Evolutionary conservation across 2,797 vertebrate species (phyloP).

Genomic region (Xenops minutus): DNA sequence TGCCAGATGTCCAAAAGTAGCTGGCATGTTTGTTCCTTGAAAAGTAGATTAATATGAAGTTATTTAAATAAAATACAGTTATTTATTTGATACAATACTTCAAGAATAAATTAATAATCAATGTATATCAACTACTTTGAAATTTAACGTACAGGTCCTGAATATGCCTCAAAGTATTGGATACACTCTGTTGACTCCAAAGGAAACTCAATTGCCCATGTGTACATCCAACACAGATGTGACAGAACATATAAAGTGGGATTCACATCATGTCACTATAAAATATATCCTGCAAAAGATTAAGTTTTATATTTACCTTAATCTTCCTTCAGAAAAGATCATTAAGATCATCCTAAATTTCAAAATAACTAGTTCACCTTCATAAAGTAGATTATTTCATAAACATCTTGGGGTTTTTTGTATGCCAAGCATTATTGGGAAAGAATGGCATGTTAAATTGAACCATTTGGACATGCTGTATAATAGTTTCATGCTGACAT

Average conservation of each 20-base stretch:
- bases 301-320: background rate
- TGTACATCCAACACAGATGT: background rate
- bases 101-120: background rate
- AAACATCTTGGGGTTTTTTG: background rate
- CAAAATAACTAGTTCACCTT: background rate
- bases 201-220: background rate
- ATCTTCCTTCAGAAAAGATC: background rate
- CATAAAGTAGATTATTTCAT: background rate
- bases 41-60: slow-evolving; percentile 24
- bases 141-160: background rate
- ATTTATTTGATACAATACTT: background rate
- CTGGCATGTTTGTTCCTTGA: slow-evolving; percentile 92
- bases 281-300: background rate
- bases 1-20: slow-evolving; percentile 91
- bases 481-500: background rate
- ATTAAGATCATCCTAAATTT: background rate
- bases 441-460: background rate
- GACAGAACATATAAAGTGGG: background rate
- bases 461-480: background rate
- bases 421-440: background rate
- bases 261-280: background rate
- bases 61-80: background rate
- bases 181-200: background rate
- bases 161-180: background rate
- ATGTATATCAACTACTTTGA: background rate